A percentile compares a stretch with the other conserved stretches of the same genome.
phyloP scores from a whole-genome alignment of 1,140 invertebrate species.

The Listronotus bonariensis region DNA sequence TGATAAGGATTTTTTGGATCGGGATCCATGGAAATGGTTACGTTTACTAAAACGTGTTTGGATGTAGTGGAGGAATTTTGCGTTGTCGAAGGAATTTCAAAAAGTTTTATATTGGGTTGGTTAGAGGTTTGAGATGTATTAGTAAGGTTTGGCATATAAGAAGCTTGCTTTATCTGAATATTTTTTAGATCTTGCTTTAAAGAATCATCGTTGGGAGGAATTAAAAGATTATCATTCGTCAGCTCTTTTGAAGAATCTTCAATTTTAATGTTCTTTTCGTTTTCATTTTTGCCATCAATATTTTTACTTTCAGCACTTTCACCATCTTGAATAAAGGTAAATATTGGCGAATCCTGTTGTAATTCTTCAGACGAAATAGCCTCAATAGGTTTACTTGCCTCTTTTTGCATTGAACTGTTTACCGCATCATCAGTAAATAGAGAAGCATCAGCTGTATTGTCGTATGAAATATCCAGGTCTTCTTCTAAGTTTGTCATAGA shows the following conservation, averaged over 20 bases:
- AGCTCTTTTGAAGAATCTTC: constrained; percentile 46
- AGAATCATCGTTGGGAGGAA: constrained; percentile 14
- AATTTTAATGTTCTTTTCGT: constrained; percentile 44
- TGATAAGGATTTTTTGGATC: constrained; percentile 56
- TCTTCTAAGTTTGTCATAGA: neutral
- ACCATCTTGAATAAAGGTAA: constrained; percentile 55
- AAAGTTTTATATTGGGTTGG: constrained; percentile 46
- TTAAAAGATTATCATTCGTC: constrained; percentile 41
- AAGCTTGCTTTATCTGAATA: constrained; percentile 35
- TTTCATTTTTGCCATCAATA: neutral
- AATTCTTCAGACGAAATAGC: constrained; percentile 40
- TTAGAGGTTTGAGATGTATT: constrained; percentile 24
- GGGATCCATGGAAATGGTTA: constrained; percentile 72
- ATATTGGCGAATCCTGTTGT: constrained; percentile 57
- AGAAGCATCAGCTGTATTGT: constrained; percentile 15
- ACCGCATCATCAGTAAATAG: constrained; percentile 11
- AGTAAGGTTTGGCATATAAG: constrained; percentile 18
- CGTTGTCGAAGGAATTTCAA: constrained; percentile 44
- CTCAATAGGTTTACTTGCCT: neutral
- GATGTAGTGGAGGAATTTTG: constrained; percentile 37
- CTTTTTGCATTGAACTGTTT: neutral
- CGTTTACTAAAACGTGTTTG: constrained; percentile 72
- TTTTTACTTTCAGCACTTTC: constrained; percentile 53
- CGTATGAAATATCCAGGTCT: constrained; percentile 5
- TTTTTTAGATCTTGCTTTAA: constrained; percentile 21